A percentile compares a stretch with the other conserved stretches of the same genome.
phyloP scores from a whole-genome alignment of 2,113 vertebrate genomes.

The Rhadina sibilatrix region DNA sequence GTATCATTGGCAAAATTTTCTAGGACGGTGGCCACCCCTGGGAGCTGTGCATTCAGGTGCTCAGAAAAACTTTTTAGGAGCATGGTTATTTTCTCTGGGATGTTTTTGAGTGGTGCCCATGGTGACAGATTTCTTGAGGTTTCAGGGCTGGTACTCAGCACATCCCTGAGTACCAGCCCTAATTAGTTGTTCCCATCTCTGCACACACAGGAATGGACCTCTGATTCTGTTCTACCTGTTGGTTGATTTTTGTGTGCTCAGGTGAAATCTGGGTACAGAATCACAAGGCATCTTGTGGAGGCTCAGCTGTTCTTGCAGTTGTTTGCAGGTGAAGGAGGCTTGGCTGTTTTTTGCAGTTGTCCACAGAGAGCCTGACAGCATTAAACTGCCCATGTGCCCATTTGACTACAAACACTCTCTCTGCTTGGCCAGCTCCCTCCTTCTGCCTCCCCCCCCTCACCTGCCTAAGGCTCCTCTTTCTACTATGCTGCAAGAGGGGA shows the following conservation, averaged over 20 bases:
- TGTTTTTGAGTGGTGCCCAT: fast-evolving
- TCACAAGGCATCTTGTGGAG: background rate
- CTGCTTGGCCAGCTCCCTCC: background rate
- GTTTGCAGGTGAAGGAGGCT: background rate
- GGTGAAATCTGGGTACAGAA: background rate
- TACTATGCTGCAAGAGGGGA: background rate
- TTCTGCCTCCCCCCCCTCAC: background rate
- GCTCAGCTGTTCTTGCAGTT: background rate
- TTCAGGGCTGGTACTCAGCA: background rate
- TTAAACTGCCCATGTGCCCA: background rate
- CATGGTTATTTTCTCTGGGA: background rate
- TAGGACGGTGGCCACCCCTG: background rate
- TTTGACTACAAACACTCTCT: background rate
- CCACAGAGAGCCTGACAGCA: background rate
- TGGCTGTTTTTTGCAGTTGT: background rate
- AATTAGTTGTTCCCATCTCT: background rate
- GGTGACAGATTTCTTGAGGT: background rate
- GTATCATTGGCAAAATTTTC: background rate
- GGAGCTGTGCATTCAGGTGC: background rate
- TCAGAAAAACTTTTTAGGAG: background rate
- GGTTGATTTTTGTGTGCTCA: background rate
- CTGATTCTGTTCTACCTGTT: background rate
- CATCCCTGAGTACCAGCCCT: background rate
- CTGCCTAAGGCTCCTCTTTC: background rate
- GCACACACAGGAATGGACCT: background rate